phyloP scores from a whole-genome alignment of 1,140 invertebrate species.

The Cyclina sinensis region DNA sequence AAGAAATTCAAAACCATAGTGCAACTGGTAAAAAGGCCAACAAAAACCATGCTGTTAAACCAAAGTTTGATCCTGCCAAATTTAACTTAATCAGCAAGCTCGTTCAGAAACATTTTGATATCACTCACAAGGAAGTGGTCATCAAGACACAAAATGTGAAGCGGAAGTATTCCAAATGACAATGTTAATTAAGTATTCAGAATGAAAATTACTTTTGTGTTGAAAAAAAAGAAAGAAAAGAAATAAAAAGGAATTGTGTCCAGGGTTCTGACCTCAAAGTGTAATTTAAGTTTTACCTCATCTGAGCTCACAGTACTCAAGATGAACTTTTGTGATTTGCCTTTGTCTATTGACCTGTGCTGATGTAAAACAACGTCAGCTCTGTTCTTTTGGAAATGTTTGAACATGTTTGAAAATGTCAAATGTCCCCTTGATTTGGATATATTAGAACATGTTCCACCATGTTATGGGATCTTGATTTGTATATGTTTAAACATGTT shows the following conservation, averaged over 20 bases:
- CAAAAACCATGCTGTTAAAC: conserved; percentile 33
- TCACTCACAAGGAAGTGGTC: conserved; percentile 40
- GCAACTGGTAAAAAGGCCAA: conserved; percentile 40
- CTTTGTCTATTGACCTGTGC: conserved; percentile 46
- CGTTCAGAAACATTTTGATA: conserved; percentile 31
- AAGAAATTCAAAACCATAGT: conserved; percentile 37
- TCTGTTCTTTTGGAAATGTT: conserved; percentile 35
- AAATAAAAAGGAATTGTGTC: conserved; percentile 40
- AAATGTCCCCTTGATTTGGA: conserved; percentile 47
- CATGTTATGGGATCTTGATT: conserved; percentile 49
- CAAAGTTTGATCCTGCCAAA: conserved; percentile 44
- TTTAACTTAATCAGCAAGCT: conserved; percentile 46
- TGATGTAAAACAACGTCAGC: conserved; percentile 40
- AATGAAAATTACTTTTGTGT: conserved; percentile 33
- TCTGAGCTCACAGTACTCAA: conserved; percentile 28
- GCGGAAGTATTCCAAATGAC: conserved; percentile 32
- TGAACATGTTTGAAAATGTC: conserved; percentile 47
- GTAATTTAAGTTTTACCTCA: conserved; percentile 45
- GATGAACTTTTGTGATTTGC: conserved; percentile 45
- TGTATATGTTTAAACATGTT: conserved; percentile 47
- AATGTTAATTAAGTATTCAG: conserved; percentile 28
- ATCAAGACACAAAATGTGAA: conserved; percentile 33
- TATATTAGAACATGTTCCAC: conserved; percentile 43
- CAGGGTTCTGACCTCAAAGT: conserved; percentile 38
- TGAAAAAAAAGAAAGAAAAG: conserved; percentile 29